Base-by-base conservation (phyloP, 1,140 invertebrate genomes). In the Lucilia cuprina region DNA sequence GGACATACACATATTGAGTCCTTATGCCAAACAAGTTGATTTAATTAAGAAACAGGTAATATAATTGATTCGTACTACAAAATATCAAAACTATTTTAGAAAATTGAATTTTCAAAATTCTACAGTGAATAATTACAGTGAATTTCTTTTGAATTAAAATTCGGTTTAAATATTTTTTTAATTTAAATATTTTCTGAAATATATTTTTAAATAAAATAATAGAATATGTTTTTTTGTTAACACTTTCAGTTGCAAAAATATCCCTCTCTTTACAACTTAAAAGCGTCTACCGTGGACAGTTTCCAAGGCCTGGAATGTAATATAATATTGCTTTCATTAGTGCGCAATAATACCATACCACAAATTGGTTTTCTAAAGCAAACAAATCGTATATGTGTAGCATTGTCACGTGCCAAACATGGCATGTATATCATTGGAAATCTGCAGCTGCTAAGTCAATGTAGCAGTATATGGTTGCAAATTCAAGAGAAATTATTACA, bases 281-380 rank as follows among this genome's bases (percentile, higher is more conserved):
- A 90, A 30, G 91, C 97, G 21, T 93, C 93, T 55, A 93, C 94
- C 7, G 94, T 97, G 2, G 97, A 98, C 89, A 96, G 96, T 88
- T 97, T 94, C 88, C 96, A 97, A 92, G 96, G 97, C 1, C 95
- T 97, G 89, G 97, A 98, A 91, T 95, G 94, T 60, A 94, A 96
- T 86, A 96, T 98, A 41, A 95, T 98, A 83, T 88, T 98, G 3
- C 88, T 98, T 12, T 97, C 97, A 0, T 91, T 98, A 2, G 96
- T 98, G 0, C 92, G 97, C 5, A 97, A 94, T 88, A 95, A 96
- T 87, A 85, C 89, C 8, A 91, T 94, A 8, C 92, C 92, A n/a
- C 93, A 92, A 41, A 94, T 97, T 87, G 97, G 97, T 5, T 98
- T 97, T 91, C 90, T 97, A 5, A 93, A 93, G 30, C 94, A 92